Percentiles rank a stretch among this genome's conserved stretches.
These are phyloP conservation scores for Cryptoprocta ferox DNA, from an alignment of 2,797 vertebrate genomes.

Conservation along the genomic window DNA sequence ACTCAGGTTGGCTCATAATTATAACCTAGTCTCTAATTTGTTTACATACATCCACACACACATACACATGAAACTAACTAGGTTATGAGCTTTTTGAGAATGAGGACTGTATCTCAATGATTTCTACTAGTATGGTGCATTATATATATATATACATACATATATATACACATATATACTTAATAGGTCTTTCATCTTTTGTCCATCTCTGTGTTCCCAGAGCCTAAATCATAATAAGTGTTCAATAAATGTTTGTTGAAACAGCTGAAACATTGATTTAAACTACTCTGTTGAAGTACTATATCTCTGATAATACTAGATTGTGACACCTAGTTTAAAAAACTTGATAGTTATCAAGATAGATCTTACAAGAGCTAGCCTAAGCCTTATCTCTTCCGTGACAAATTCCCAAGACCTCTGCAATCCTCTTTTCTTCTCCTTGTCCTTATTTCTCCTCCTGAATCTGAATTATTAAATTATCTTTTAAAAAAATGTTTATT, in stretches of 20 bases:
- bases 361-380: not conserved
- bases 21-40: not conserved
- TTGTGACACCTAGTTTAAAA: not conserved
- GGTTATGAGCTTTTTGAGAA: not conserved
- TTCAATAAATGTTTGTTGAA: not conserved
- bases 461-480: not conserved
- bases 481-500: not conserved
- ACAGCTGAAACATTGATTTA: not conserved
- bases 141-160: not conserved
- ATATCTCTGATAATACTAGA: constrained; percentile 8
- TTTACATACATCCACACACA: not conserved
- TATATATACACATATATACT: not conserved
- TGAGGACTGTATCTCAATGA: not conserved
- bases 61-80: not conserved
- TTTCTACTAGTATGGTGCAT: not conserved
- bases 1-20: not conserved
- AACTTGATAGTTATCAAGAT: not conserved
- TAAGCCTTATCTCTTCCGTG: not conserved
- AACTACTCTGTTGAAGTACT: not conserved
- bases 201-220: not conserved
- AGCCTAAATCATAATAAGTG: not conserved
- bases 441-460: not conserved
- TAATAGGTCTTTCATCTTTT: not conserved
- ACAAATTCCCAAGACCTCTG: not conserved
- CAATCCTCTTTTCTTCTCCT: not conserved